phyloP scores from a whole-genome alignment of 2,797 vertebrate genomes.

The Pagetopsis macropterus region DNA sequence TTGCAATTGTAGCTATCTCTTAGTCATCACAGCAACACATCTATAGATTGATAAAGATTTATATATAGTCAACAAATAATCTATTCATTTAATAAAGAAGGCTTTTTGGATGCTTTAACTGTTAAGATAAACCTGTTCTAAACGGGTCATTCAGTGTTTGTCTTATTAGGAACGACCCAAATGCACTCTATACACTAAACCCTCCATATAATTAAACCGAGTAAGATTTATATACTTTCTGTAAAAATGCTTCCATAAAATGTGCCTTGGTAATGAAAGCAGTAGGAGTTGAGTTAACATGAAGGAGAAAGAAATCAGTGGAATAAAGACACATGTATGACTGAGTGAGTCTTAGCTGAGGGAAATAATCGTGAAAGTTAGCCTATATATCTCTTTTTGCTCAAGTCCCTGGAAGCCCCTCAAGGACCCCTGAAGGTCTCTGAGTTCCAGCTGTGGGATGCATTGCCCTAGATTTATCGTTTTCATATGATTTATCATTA shows the following conservation, averaged over 20 bases:
- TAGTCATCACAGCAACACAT: not conserved
- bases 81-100: not conserved
- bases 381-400: slow-evolving; percentile 52
- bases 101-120: not conserved
- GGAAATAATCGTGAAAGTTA: slow-evolving; percentile 35
- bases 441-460: slow-evolving; percentile 40
- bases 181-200: not conserved
- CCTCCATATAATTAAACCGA: too few relatives aligned
- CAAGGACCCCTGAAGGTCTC: slow-evolving; percentile 64
- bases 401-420: slow-evolving; percentile 38
- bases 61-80: not conserved
- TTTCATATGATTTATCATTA: slow-evolving; percentile 34
- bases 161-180: not conserved
- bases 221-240: not conserved
- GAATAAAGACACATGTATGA: not conserved
- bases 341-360: slow-evolving; percentile 7
- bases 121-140: not conserved
- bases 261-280: not conserved
- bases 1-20: not conserved
- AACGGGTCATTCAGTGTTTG: slow-evolving; percentile 7
- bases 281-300: not conserved
- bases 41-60: not conserved
- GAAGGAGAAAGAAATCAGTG: slow-evolving; percentile 10
- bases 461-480: slow-evolving; percentile 57
- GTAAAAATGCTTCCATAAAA: slow-evolving; percentile 5